Evolutionary conservation across 2,113 vertebrate species (phyloP), one percentile per base, ranked within the genome.

Genomic region (Melanostigma gelatinosum): DNA sequence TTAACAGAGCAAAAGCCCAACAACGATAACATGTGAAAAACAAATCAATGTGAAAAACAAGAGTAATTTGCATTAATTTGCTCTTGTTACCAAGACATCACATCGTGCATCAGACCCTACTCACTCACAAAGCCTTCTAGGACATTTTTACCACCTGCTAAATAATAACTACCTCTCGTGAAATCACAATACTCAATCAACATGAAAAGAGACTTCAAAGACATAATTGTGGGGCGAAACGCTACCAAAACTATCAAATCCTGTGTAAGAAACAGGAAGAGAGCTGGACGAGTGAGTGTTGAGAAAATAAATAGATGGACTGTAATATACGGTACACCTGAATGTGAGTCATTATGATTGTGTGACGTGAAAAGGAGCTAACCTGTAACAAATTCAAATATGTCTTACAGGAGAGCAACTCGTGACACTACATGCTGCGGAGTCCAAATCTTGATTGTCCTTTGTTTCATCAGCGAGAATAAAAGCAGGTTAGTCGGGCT

Each of bases 381-480:
- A 80, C 22, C 10, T 70, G 48, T 79, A 80, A 87, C 86, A 87
- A 82, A 72, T 80, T 55, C 10, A 71, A 84, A 87, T 62, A 42
- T 57, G 50, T n/a, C 44, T 78, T 77, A 48, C 66, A 24, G 55
- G 71, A 18, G 65, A 65, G 20, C 34, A 79, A 52, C 62, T 34
- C 9, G 6, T 64, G 61, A 75, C 57, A 74, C 54, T 72, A 20
- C 46, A 86, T 75, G 44, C 11, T 72, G 72, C 68, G 68, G 74
- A 62, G 64, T 80, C 27, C 42, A 84, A 63, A 63, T 57, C 73
- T 55, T 86, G 80, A 92, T 88, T 79, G 61, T 63, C 76, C 64
- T 69, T 84, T 90, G 73, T 90, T 85, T 82, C 82, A 73, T 55
- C 66, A 89, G 83, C 20, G 65, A 77, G 71, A 77, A 79, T 63